These are phyloP conservation scores for Lithophane socia DNA, from an alignment of 2,888 invertebrate species.

Conservation along the genomic window DNA sequence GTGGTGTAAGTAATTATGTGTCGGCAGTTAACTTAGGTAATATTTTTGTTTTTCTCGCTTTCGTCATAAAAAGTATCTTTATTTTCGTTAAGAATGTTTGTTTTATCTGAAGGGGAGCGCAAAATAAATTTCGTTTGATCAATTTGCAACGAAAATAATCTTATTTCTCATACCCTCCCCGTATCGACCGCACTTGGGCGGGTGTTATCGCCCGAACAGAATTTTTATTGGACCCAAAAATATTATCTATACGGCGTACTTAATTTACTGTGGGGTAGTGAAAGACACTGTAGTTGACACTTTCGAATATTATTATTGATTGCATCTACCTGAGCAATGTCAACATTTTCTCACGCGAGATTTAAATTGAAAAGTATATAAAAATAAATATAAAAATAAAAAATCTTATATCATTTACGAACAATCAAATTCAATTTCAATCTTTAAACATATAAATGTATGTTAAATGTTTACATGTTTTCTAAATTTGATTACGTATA, in stretches of 20 bases:
- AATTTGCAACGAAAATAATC: slow-evolving; percentile 70
- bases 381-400: background rate
- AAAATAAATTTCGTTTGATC: slow-evolving; percentile 69
- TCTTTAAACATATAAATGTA: slow-evolving; percentile 31
- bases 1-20: slow-evolving; percentile 45
- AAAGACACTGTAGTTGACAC: slow-evolving; percentile 43
- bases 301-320: slow-evolving; percentile 36
- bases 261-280: slow-evolving; percentile 59
- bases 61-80: slow-evolving; percentile 60
- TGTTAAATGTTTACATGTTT: slow-evolving; percentile 52
- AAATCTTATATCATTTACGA: slow-evolving; percentile 18
- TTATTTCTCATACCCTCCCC: slow-evolving; percentile 66
- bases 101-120: slow-evolving; percentile 56
- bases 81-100: slow-evolving; percentile 63
- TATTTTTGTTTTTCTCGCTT: slow-evolving; percentile 48
- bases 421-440: slow-evolving; percentile 45
- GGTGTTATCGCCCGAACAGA: slow-evolving; percentile 63
- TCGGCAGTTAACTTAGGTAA: slow-evolving; percentile 37
- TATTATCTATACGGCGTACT: slow-evolving; percentile 63
- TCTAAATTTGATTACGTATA: slow-evolving; percentile 51
- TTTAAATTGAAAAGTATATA: slow-evolving; percentile 17
- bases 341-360: slow-evolving; percentile 18
- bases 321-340: slow-evolving; percentile 17
- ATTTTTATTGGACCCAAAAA: slow-evolving; percentile 68
- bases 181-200: slow-evolving; percentile 66